These are phyloP conservation scores for Pseudopipra pipra DNA, from an alignment of 2,113 vertebrate species.

Conservation along the genomic window DNA sequence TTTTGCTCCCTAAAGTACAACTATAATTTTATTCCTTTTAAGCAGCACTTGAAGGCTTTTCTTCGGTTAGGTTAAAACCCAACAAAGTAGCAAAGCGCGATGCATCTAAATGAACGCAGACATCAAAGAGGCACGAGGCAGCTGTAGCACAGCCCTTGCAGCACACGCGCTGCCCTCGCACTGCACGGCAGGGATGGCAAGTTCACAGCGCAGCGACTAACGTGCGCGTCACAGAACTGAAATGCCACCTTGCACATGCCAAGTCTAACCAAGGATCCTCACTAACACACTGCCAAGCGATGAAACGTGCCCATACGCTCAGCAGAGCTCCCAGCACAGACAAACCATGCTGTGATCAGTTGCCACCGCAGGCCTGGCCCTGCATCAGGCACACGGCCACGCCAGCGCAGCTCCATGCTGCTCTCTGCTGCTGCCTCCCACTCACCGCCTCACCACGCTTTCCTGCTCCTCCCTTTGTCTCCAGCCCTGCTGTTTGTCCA, in stretches of 20 bases:
- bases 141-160: neutral
- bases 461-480: neutral
- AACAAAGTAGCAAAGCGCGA: constrained; percentile 3
- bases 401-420: constrained; percentile 72
- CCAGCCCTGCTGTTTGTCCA: neutral
- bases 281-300: neutral
- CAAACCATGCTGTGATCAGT: rapidly evolving
- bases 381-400: rapidly evolving
- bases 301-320: rapidly evolving
- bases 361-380: neutral
- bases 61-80: constrained; percentile 59
- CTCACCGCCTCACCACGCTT: neutral
- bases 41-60: constrained; percentile 37
- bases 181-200: neutral
- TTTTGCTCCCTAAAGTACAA: constrained; percentile 44
- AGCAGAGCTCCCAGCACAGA: neutral
- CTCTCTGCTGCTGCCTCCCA: constrained; percentile 74
- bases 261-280: neutral
- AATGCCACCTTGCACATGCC: neutral
- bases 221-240: neutral
- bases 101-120: neutral
- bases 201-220: neutral
- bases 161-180: neutral
- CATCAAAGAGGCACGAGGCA: neutral
- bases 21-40: constrained; percentile 7